Evolutionary conservation across 2,888 invertebrate species (phyloP).

Genomic region (Sipha maydis): DNA sequence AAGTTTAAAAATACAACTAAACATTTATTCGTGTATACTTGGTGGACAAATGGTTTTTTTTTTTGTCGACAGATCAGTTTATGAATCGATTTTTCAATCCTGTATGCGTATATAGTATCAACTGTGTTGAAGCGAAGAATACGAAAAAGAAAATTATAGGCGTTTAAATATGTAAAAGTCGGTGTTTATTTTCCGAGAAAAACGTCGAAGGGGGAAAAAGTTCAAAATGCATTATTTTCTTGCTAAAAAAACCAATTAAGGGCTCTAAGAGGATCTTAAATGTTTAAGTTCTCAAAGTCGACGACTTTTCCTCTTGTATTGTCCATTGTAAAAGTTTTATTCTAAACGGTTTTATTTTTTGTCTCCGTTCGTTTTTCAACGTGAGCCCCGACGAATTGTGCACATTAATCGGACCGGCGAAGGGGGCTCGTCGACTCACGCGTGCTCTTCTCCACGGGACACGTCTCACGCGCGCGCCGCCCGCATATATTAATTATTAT

Average conservation of each 20-base stretch:
- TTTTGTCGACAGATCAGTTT: background rate
- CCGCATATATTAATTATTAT: constrained; percentile 12
- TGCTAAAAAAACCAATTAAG: background rate
- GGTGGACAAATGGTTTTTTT: background rate
- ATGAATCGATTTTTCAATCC: background rate
- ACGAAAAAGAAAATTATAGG: background rate
- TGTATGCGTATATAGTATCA: background rate
- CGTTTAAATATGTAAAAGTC: background rate
- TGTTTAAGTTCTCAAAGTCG: too few relatives aligned
- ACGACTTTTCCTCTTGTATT: too few relatives aligned
- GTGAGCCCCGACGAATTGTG: background rate
- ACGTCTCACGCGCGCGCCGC: background rate
- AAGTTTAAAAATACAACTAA: too few relatives aligned
- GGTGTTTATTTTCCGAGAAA: background rate
- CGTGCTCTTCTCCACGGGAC: background rate
- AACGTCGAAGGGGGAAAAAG: background rate
- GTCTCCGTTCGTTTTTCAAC: background rate
- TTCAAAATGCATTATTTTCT: background rate
- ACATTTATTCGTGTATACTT: background rate
- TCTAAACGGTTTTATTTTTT: background rate
- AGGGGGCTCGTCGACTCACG: constrained; percentile 18
- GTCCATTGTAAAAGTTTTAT: background rate
- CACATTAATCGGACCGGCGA: background rate
- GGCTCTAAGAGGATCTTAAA: too few relatives aligned
- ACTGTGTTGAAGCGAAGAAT: background rate